Percentiles rank a stretch among this genome's conserved stretches.
phyloP scores from a whole-genome alignment of 1,140 invertebrate genomes.

The Cheumatopsyche charites region DNA sequence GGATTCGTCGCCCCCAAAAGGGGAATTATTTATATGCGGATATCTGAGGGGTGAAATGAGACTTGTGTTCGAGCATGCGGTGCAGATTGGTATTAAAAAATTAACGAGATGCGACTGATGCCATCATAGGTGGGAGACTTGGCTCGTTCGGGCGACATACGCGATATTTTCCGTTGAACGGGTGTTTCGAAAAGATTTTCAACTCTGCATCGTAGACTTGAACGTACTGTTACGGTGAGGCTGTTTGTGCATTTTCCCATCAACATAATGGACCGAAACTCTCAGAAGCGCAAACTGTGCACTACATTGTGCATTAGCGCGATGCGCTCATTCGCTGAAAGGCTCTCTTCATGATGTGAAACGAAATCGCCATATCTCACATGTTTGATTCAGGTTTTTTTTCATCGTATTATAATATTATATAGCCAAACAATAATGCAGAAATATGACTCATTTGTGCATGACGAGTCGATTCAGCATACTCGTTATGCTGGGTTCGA shows the following conservation, averaged over 20 bases:
- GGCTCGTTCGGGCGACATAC: too few relatives aligned
- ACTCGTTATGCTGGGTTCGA: too few relatives aligned
- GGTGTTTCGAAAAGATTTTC: background rate
- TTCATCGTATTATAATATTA: too few relatives aligned
- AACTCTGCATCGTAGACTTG: background rate
- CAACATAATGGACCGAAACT: conserved; percentile 20
- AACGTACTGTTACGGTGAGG: background rate
- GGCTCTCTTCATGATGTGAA: background rate
- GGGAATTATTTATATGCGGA: conserved; percentile 38
- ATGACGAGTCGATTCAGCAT: too few relatives aligned
- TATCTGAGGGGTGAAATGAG: conserved; percentile 29
- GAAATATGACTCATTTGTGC: too few relatives aligned
- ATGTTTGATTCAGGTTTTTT: too few relatives aligned
- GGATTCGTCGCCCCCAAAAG: conserved; percentile 8
- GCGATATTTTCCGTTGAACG: too few relatives aligned
- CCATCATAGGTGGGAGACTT: background rate
- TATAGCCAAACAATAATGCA: too few relatives aligned
- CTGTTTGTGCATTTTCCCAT: conserved; percentile 18
- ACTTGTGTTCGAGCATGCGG: conserved; percentile 11
- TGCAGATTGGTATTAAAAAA: conserved; percentile 34
- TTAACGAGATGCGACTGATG: conserved; percentile 13
- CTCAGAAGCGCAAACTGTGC: conserved; percentile 12
- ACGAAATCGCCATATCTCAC: background rate
- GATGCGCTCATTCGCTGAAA: conserved; percentile 12
- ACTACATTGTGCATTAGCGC: conserved; percentile 9